A percentile compares a stretch with the other conserved stretches of the same genome.
phyloP scores from a whole-genome alignment of 2,113 vertebrate species.

The Platysternon megacephalum region DNA sequence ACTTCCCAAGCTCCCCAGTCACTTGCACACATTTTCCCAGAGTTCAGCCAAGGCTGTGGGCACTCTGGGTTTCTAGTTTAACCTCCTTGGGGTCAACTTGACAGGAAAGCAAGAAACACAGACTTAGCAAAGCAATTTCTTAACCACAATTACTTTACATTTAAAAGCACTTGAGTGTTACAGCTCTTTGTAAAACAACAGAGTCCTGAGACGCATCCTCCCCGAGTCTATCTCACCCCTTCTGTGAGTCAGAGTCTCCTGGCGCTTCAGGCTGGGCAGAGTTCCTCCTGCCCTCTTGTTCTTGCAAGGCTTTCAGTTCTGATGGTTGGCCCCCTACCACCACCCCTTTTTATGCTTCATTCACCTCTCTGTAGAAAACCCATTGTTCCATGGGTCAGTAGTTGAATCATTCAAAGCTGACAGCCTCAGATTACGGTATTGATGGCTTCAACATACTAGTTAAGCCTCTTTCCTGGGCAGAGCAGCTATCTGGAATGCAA shows the following conservation, averaged over 20 bases:
- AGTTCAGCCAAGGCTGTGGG: background rate
- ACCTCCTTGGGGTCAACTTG: background rate
- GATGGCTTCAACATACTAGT: background rate
- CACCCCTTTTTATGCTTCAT: background rate
- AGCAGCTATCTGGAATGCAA: background rate
- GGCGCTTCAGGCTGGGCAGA: background rate
- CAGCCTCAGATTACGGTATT: background rate
- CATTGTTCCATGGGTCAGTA: background rate
- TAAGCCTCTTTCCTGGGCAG: background rate
- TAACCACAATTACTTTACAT: background rate
- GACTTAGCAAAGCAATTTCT: background rate
- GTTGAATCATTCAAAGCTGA: background rate
- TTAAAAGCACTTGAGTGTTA: background rate
- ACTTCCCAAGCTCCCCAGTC: background rate
- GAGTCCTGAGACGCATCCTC: background rate
- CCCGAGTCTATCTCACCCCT: fast-evolving
- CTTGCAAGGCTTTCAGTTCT: background rate
- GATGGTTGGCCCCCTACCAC: too few species aligned
- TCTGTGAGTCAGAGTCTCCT: background rate
- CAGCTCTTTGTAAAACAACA: fast-evolving
- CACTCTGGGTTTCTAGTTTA: background rate
- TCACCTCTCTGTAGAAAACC: background rate
- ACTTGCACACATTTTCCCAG: background rate
- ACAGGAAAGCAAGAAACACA: background rate
- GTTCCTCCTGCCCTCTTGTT: background rate